Conservation (phyloP, 2,888 invertebrate genomes). For the Aphrophora alni region DNA sequence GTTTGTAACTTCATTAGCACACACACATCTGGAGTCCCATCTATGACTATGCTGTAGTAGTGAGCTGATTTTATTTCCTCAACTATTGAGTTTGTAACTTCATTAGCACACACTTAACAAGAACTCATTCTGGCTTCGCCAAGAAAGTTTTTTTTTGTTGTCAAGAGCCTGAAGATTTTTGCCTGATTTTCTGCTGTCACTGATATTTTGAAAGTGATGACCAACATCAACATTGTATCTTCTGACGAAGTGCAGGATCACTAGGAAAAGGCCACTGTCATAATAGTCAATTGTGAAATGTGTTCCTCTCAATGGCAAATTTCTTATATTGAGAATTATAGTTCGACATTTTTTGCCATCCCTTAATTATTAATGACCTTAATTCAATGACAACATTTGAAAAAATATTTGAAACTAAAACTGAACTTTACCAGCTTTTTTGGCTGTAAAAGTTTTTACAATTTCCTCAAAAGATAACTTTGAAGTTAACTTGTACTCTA, state of each 20-base stretch:
- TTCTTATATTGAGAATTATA: no score
- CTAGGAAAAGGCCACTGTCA: constrained; percentile 25
- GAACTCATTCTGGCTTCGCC: constrained; percentile 16
- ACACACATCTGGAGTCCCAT: neutral
- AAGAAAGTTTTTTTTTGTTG: no score
- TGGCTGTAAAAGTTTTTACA: no score
- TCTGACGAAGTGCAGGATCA: neutral
- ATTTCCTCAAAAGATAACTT: no score
- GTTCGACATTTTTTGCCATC: no score
- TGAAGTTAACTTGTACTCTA: no score
- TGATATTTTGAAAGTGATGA: neutral
- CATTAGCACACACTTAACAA: neutral
- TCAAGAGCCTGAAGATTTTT: constrained; percentile 17
- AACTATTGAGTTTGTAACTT: neutral
- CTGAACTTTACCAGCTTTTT: no score
- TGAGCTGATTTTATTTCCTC: constrained; percentile 18
- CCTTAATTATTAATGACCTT: no score
- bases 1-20: no score
- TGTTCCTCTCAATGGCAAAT: constrained; percentile 14
- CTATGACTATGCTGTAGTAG: constrained; percentile 21
- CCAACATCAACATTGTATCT: constrained; percentile 16
- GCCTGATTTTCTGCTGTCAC: constrained; percentile 22
- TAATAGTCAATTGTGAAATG: constrained; percentile 15
- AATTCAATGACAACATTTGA: no score
- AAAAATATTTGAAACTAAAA: no score